Evolutionary conservation across 2,113 vertebrate species (phyloP).

Genomic region (Rattus rattus): DNA sequence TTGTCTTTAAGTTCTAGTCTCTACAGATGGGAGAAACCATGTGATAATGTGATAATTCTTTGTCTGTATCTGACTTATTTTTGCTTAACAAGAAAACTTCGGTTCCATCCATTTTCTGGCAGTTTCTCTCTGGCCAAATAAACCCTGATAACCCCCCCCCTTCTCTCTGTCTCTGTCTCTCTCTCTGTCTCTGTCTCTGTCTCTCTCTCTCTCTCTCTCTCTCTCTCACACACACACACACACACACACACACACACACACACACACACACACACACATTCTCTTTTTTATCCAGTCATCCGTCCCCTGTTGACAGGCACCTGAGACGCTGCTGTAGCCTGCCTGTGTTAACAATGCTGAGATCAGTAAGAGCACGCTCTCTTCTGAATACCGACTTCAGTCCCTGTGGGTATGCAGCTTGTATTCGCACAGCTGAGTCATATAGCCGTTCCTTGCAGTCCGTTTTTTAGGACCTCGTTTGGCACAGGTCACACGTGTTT

Average conservation of each 20-base stretch:
- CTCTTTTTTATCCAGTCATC: not conserved
- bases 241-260: no score
- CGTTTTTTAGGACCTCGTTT: not conserved
- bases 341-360: not conserved
- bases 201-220: no score
- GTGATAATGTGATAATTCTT: no score
- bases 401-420: not conserved
- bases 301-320: not conserved
- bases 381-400: not conserved
- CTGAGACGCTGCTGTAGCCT: not conserved
- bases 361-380: not conserved
- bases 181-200: no score
- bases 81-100: not conserved
- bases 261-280: no score
- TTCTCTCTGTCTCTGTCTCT: no score
- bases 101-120: not conserved
- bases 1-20: not conserved
- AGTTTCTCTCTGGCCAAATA: not conserved
- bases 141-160: not conserved
- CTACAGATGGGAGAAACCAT: not conserved
- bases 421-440: no score
- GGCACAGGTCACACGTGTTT: not conserved
- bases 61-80: not conserved
- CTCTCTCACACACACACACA: no score
- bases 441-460: not conserved